These are phyloP conservation scores for Osedax frankpressi DNA, from an alignment of 2,888 invertebrate species.

Conservation along the genomic window DNA sequence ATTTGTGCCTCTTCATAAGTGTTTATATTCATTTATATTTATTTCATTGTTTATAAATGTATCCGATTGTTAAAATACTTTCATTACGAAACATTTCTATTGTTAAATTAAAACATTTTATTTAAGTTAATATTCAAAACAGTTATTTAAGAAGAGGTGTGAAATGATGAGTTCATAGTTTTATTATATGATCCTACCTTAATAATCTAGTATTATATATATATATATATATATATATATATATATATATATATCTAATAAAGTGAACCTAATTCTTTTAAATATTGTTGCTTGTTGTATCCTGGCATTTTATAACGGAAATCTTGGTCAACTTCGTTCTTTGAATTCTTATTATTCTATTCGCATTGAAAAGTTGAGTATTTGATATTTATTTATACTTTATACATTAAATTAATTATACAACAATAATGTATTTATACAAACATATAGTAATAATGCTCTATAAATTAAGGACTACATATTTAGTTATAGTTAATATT, in stretches of 20 bases:
- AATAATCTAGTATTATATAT: neutral
- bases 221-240: neutral
- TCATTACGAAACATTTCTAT: no score
- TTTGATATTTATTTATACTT: no score
- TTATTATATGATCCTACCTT: neutral
- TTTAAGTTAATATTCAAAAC: neutral
- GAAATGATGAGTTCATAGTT: neutral
- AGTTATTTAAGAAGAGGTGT: neutral
- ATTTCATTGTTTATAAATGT: no score
- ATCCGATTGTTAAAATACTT: no score
- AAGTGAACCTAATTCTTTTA: conserved; percentile 24
- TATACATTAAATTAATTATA: no score
- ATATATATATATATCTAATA: neutral
- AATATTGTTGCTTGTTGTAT: conserved; percentile 14
- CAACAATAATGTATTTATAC: no score
- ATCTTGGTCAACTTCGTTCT: conserved; percentile 21
- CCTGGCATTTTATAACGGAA: conserved; percentile 22
- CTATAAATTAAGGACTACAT: no score
- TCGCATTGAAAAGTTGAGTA: no score
- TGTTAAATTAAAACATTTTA: neutral
- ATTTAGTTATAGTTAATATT: no score
- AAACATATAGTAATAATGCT: no score
- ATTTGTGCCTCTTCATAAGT: conserved; percentile 19
- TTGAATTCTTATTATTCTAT: conserved; percentile 4
- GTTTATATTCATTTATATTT: no score